phyloP scores from a whole-genome alignment of 2,113 vertebrate genomes.

The Laticauda colubrina region DNA sequence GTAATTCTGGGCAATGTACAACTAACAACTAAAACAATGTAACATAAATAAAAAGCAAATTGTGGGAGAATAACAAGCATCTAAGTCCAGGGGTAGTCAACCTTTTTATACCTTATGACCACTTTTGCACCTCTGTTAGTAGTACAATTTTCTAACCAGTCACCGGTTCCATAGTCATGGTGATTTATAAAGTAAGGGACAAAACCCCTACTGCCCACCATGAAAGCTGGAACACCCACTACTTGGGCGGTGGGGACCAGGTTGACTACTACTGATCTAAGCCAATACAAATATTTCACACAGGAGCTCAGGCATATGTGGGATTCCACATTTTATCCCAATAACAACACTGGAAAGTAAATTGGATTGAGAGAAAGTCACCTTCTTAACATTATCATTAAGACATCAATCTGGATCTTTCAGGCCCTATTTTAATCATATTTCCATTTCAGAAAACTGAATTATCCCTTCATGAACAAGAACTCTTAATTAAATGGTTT shows the following conservation, averaged over 20 bases:
- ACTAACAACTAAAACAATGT: not conserved
- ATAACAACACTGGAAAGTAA: not conserved
- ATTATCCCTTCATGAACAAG: not conserved
- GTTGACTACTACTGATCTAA: not conserved
- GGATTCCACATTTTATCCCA: not conserved
- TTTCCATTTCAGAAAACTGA: not conserved
- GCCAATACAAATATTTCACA: not conserved
- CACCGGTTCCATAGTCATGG: no score
- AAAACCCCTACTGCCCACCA: no score
- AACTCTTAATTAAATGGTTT: not conserved
- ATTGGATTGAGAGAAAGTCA: not conserved
- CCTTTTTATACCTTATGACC: no score
- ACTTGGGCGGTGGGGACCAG: no score
- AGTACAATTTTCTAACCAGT: no score
- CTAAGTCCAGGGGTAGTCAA: no score
- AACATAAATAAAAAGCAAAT: not conserved
- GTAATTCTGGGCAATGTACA: not conserved
- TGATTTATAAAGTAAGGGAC: no score
- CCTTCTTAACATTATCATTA: not conserved
- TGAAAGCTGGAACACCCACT: no score
- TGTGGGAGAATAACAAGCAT: not conserved
- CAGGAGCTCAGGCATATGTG: not conserved
- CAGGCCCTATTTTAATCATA: not conserved
- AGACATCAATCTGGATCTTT: not conserved
- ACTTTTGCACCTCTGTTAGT: no score